phyloP scores from a whole-genome alignment of 1,140 invertebrate species.

The Bombus haemorrhoidalis region DNA sequence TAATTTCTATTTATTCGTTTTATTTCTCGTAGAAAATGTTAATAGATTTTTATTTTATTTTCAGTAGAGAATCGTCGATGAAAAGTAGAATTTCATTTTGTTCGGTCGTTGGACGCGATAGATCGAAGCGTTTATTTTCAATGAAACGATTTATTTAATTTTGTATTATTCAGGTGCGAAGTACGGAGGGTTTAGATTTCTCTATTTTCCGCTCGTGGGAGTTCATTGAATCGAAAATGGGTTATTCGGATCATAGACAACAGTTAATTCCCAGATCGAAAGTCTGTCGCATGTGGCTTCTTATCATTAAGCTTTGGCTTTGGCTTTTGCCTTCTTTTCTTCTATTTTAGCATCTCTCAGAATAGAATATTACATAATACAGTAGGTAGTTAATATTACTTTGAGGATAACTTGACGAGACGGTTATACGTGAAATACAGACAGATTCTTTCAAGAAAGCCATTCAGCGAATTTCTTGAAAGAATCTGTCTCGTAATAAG shows the following conservation, averaged over 20 bases:
- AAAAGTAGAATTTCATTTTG: not conserved
- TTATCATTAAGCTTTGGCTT: constrained; percentile 19
- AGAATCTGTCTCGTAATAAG: not conserved
- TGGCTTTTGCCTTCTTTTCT: not conserved
- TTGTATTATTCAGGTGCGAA: not conserved
- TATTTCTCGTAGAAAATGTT: not conserved
- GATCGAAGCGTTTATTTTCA: not conserved
- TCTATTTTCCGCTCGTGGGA: not conserved
- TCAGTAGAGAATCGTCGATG: not conserved
- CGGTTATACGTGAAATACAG: not conserved
- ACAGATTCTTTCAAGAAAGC: no score
- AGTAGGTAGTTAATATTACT: not conserved
- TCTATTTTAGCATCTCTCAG: not conserved
- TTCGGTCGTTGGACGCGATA: not conserved
- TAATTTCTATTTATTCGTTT: not conserved
- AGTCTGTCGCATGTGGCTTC: constrained; percentile 25
- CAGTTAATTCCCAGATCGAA: constrained; percentile 27
- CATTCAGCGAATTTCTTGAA: not conserved
- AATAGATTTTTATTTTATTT: not conserved
- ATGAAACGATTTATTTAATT: not conserved
- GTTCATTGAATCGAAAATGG: constrained; percentile 37
- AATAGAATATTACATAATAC: not conserved
- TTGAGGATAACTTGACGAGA: not conserved
- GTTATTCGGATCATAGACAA: constrained; percentile 37
- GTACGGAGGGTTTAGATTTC: not conserved